Evolutionary conservation across 2,113 vertebrate species (phyloP).

Genomic region (Eudorcas thomsonii): DNA sequence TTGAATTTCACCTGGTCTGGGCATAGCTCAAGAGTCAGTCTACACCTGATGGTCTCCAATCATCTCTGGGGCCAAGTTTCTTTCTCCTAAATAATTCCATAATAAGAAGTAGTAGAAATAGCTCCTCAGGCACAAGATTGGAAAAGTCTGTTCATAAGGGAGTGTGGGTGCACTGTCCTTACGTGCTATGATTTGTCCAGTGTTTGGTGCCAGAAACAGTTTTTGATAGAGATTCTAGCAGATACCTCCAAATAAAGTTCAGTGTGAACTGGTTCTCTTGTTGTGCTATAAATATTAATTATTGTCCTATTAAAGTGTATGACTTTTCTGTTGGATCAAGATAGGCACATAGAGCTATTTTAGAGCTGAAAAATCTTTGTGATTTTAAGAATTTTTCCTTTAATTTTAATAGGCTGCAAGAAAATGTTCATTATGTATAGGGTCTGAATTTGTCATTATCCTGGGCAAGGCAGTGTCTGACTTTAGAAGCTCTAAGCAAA

Average conservation of each 20-base stretch:
- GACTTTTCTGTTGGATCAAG: neutral
- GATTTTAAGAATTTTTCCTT: neutral
- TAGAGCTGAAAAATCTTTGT: neutral
- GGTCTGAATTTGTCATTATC: neutral
- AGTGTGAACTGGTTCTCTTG: neutral
- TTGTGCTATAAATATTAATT: neutral
- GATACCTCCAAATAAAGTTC: neutral
- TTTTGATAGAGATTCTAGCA: neutral
- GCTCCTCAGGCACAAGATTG: neutral
- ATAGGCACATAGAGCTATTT: neutral
- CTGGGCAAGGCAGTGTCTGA: neutral
- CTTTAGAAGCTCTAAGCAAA: neutral
- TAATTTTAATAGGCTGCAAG: neutral
- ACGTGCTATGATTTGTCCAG: neutral
- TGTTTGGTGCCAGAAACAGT: neutral
- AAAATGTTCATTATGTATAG: neutral
- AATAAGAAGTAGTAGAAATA: neutral
- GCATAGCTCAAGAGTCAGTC: neutral
- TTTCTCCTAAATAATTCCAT: neutral
- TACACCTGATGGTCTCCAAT: neutral
- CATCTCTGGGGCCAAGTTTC: neutral
- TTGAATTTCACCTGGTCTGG: neutral
- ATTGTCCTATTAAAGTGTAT: neutral
- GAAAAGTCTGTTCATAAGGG: neutral
- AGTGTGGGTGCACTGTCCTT: neutral